Conservation (phyloP, 1,140 invertebrate species). For the Zophobas atratus region DNA sequence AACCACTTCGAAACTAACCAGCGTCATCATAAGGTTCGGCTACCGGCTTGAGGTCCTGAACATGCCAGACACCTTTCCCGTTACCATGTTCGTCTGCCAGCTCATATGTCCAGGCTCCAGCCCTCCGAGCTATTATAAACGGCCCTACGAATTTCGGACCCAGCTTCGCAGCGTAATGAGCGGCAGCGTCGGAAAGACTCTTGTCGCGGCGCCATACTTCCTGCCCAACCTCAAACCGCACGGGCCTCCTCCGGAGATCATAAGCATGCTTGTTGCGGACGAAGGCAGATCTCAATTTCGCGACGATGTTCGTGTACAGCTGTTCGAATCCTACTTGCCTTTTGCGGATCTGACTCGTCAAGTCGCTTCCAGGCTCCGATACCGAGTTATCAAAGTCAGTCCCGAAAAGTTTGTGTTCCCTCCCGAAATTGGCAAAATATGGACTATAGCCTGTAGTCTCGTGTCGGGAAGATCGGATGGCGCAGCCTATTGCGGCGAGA, state of each 20-base stretch:
- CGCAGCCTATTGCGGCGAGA: slow-evolving; percentile 51
- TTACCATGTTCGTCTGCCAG: slow-evolving; percentile 21
- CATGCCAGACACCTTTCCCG: slow-evolving; percentile 13
- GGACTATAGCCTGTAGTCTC: slow-evolving; percentile 57
- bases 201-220: slow-evolving; percentile 32
- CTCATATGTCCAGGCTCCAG: not conserved
- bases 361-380: not conserved
- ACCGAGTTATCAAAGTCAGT: not conserved
- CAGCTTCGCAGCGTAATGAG: slow-evolving; percentile 45
- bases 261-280: slow-evolving; percentile 25
- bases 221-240: not conserved
- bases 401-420: slow-evolving; percentile 44
- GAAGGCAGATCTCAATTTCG: not conserved
- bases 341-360: not conserved
- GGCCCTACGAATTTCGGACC: slow-evolving; percentile 22
- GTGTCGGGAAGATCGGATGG: slow-evolving; percentile 44
- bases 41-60: slow-evolving; percentile 33
- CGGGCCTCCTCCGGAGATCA: slow-evolving; percentile 32
- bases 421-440: slow-evolving; percentile 56
- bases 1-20: too few species aligned
- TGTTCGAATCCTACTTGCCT: not conserved
- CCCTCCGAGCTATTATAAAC: not conserved
- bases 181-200: not conserved
- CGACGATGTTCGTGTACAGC: not conserved
- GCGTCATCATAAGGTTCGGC: not conserved